Evolutionary conservation across 2,113 vertebrate genomes (phyloP).

Genomic region (Glaucomys volans): DNA sequence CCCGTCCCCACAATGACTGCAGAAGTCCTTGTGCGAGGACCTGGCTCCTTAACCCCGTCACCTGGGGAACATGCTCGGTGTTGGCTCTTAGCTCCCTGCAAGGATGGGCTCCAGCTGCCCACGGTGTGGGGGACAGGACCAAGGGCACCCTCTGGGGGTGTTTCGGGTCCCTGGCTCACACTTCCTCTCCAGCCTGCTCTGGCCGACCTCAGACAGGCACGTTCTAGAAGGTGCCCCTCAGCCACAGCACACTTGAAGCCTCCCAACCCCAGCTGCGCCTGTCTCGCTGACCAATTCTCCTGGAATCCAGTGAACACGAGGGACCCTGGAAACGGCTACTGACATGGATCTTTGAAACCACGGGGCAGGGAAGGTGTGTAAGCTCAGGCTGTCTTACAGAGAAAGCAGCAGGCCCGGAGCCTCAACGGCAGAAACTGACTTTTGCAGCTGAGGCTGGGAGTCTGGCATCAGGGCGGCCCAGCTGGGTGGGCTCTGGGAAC

Average conservation of each 20-base stretch:
- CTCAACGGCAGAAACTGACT: not conserved
- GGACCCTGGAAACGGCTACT: not conserved
- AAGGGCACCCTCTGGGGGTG: not conserved
- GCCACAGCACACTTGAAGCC: no score
- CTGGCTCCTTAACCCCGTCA: no score
- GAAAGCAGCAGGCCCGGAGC: not conserved
- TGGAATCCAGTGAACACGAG: not conserved
- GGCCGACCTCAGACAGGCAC: no score
- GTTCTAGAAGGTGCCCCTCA: not conserved
- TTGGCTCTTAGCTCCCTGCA: not conserved
- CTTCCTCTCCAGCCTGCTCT: no score
- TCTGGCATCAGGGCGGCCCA: not conserved
- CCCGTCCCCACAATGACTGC: no score
- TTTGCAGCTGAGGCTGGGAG: not conserved
- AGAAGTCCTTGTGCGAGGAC: no score
- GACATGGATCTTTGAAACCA: not conserved
- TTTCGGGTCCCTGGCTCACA: no score
- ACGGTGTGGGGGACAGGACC: accelerated
- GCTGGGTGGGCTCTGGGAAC: accelerated
- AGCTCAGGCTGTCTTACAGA: not conserved
- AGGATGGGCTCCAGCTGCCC: not conserved
- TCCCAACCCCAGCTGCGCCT: accelerated
- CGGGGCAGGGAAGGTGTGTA: not conserved
- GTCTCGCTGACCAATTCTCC: not conserved
- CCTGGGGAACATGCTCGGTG: no score